Conservation (phyloP, 92 coral and sea anemone species). For the Zoanthus solanderi region DNA sequence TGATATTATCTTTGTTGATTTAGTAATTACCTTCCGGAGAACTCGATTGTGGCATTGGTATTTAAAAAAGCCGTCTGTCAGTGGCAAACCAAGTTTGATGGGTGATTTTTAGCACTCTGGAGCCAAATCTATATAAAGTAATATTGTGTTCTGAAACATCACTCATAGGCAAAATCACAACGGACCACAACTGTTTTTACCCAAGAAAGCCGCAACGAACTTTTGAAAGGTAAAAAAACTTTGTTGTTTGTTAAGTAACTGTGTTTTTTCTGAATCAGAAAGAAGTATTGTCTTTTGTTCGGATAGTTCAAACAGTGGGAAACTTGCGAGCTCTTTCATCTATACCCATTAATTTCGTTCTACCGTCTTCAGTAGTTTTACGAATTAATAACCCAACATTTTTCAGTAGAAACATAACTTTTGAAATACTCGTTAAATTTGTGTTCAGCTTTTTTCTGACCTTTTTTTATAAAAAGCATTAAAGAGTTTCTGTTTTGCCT, state of each 20-base stretch:
- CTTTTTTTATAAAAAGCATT: neutral
- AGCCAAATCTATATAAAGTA: slow-evolving; percentile 35
- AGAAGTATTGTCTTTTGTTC: neutral
- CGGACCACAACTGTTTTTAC: neutral
- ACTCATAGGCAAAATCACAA: slow-evolving; percentile 22
- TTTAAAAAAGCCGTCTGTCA: slow-evolving; percentile 46
- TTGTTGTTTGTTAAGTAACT: neutral
- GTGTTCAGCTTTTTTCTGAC: neutral
- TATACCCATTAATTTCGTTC: neutral
- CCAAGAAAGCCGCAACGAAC: neutral
- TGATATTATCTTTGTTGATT: slow-evolving; percentile 44
- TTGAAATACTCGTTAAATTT: neutral
- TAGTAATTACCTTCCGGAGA: slow-evolving; percentile 48
- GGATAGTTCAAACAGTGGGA: neutral
- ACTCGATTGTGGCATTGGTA: slow-evolving; percentile 42
- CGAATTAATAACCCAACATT: neutral
- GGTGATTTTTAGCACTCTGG: slow-evolving; percentile 35
- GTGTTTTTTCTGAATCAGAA: neutral
- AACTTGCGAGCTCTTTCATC: neutral
- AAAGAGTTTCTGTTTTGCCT: neutral
- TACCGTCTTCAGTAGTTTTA: neutral
- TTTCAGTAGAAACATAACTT: neutral
- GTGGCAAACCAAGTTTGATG: slow-evolving; percentile 38
- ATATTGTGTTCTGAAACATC: neutral
- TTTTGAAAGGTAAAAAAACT: slow-evolving; percentile 22